These are phyloP conservation scores for Anabas testudineus DNA, from an alignment of 2,797 vertebrate genomes.

Conservation along the genomic window DNA sequence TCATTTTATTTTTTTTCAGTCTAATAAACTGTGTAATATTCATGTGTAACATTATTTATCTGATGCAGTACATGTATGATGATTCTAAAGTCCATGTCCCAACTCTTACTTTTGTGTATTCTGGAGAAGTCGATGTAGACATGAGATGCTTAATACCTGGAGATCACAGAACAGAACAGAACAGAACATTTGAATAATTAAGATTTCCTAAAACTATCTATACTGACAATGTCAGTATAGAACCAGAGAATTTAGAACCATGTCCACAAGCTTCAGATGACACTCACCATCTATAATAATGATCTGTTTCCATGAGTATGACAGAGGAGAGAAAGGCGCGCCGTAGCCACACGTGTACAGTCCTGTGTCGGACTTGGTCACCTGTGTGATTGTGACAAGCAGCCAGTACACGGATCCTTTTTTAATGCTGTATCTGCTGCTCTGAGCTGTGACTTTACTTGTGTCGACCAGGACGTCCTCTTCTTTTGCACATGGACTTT, in stretches of 20 bases:
- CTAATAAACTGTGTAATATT: no score
- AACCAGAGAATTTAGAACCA: neutral
- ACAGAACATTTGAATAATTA: no score
- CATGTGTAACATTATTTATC: no score
- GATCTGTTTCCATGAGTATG: fast-evolving
- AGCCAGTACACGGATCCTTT: fast-evolving
- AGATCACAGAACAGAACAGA: no score
- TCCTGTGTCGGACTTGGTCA: neutral
- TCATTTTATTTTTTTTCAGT: no score
- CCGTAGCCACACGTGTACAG: slow-evolving; percentile 4
- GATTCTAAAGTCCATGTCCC: no score
- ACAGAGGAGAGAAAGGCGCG: neutral
- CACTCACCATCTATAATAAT: slow-evolving; percentile 4
- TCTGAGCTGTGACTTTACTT: neutral
- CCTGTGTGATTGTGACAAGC: neutral
- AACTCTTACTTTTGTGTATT: no score
- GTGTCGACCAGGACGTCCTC: slow-evolving; percentile 10
- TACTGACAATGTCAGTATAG: no score
- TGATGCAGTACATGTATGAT: no score
- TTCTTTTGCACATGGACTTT: neutral
- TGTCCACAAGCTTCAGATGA: neutral
- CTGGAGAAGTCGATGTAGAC: no score
- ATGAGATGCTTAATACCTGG: no score
- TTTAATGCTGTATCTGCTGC: neutral
- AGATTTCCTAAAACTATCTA: no score